Conservation (phyloP, 2,797 vertebrate species). For the Spheniscus humboldti region DNA sequence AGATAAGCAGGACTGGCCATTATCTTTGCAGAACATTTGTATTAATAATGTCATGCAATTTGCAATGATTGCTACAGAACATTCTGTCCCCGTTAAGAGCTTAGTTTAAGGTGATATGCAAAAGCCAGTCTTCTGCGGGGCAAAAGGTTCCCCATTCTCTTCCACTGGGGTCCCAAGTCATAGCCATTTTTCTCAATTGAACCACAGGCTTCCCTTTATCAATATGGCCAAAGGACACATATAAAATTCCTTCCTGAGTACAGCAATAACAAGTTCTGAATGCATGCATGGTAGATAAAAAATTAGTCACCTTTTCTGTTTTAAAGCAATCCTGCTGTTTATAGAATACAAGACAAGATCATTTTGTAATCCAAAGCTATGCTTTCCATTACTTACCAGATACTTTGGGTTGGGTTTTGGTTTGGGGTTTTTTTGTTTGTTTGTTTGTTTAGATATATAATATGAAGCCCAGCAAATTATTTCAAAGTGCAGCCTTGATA, state of each 20-base stretch:
- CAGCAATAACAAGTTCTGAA: not conserved
- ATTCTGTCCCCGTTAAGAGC: not conserved
- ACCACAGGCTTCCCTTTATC: not conserved
- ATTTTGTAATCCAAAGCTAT: not conserved
- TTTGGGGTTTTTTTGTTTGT: not conserved
- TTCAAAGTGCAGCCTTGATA: not conserved
- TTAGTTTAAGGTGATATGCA: not conserved
- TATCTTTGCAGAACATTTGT: slow-evolving; percentile 55
- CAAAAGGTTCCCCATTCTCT: not conserved
- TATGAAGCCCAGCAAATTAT: not conserved
- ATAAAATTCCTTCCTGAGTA: not conserved
- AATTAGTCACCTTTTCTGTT: not conserved
- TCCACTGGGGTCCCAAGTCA: not conserved
- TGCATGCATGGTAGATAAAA: not conserved
- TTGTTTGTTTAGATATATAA: not conserved
- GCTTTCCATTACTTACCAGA: not conserved
- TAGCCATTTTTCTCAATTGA: not conserved
- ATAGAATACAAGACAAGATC: not conserved
- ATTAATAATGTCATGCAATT: slow-evolving; percentile 23
- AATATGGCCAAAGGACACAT: not conserved
- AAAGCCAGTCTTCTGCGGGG: not conserved
- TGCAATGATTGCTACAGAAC: not conserved
- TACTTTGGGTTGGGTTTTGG: too few species aligned
- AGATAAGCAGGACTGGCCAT: slow-evolving; percentile 45
- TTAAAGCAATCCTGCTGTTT: not conserved